phyloP scores from a whole-genome alignment of 2,888 invertebrate genomes.

The Cataglyphis cursor region DNA sequence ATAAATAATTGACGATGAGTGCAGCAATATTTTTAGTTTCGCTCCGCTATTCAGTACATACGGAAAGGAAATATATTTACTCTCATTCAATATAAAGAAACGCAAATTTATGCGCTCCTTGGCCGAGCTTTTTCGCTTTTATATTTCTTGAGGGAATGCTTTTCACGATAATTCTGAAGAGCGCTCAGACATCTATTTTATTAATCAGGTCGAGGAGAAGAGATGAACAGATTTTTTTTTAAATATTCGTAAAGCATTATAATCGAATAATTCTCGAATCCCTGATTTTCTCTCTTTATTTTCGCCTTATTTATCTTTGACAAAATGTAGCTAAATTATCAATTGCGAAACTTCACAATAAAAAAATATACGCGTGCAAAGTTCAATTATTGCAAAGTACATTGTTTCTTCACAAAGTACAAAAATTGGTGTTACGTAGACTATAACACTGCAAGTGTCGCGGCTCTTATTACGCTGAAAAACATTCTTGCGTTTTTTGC shows the following conservation, averaged over 20 bases:
- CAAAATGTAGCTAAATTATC: neutral
- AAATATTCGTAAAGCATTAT: conserved; percentile 19
- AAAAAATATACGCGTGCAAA: neutral
- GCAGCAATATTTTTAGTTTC: conserved; percentile 15
- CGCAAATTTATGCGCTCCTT: conserved; percentile 53
- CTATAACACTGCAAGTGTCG: neutral
- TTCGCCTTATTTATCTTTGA: neutral
- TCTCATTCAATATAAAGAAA: conserved; percentile 11
- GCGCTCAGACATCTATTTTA: conserved; percentile 51
- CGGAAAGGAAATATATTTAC: conserved; percentile 10
- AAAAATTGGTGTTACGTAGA: neutral
- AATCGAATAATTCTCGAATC: neutral
- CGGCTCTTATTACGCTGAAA: neutral
- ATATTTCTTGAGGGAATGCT: conserved; percentile 71
- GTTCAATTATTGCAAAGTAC: neutral
- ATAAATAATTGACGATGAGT: conserved; percentile 8
- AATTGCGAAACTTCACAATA: neutral
- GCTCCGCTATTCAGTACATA: neutral
- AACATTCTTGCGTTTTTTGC: conserved; percentile 10
- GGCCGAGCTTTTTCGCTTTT: conserved; percentile 67
- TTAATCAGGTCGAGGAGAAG: conserved; percentile 37
- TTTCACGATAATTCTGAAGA: conserved; percentile 63
- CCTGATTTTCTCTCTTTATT: neutral
- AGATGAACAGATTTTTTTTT: conserved; percentile 44
- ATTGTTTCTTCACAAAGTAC: too few species aligned